Conservation (phyloP, 1,140 invertebrate species). For the Batillaria attramentaria region DNA sequence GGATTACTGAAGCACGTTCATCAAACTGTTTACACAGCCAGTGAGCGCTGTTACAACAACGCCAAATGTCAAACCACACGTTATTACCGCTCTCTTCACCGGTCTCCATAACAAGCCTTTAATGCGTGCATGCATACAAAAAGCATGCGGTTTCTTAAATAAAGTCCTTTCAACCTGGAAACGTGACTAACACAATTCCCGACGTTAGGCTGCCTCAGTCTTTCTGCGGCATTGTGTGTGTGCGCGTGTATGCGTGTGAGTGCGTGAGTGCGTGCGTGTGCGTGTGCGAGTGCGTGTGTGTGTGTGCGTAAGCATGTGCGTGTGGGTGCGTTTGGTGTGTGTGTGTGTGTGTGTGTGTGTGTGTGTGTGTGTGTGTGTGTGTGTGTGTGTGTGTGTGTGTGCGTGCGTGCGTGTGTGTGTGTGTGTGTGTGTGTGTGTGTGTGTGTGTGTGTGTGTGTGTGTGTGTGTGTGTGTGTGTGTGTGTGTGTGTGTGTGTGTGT, state of each 20-base stretch:
- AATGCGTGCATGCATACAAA: background rate
- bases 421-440: constrained; percentile 2
- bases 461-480: background rate
- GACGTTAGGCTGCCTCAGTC: no score
- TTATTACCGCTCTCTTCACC: no score
- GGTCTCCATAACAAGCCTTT: no score
- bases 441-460: background rate
- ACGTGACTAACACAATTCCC: background rate
- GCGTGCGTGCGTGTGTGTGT: background rate
- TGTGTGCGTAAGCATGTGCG: background rate
- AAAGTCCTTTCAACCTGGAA: background rate
- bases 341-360: background rate
- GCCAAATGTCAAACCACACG: no score
- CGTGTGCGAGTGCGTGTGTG: background rate
- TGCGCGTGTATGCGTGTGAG: no score
- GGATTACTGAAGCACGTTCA: no score
- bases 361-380: background rate
- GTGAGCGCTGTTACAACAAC: no score
- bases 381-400: background rate
- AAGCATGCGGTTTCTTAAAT: background rate
- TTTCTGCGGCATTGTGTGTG: no score
- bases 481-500: background rate
- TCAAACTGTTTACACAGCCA: no score
- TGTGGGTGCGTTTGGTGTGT: background rate
- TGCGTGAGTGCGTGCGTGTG: background rate